phyloP scores from a whole-genome alignment of 2,113 vertebrate genomes.

The Planiliza haematocheilus region DNA sequence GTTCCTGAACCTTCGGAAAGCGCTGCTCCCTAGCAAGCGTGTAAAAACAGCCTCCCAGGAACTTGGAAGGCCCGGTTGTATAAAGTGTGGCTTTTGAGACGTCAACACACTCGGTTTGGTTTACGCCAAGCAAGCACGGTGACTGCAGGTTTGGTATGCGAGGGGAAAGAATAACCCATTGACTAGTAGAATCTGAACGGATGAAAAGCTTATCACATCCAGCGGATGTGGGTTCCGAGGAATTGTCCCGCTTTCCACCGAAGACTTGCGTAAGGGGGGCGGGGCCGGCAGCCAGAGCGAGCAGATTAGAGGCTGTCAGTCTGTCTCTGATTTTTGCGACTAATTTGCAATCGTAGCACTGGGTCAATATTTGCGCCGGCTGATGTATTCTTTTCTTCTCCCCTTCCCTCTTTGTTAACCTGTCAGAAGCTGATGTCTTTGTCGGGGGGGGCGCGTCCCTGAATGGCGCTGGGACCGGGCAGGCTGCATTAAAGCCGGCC shows the following conservation, averaged over 20 bases:
- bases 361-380: slow-evolving; percentile 80
- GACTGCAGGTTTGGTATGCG: slow-evolving; percentile 17
- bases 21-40: too few species aligned
- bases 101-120: too few species aligned
- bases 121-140: not conserved
- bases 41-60: too few species aligned
- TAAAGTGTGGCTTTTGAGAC: not conserved
- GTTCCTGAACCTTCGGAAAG: too few species aligned
- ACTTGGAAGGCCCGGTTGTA: not conserved
- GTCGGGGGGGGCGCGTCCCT: slow-evolving; percentile 56
- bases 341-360: slow-evolving; percentile 64
- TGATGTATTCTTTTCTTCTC: slow-evolving; percentile 74
- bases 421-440: slow-evolving; percentile 78
- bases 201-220: slow-evolving; percentile 19
- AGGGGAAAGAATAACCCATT: not conserved
- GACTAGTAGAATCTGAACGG: slow-evolving; percentile 4
- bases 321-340: slow-evolving; percentile 54
- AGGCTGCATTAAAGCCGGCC: slow-evolving; percentile 15
- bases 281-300: slow-evolving; percentile 38
- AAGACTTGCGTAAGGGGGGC: slow-evolving; percentile 11
- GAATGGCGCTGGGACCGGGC: slow-evolving; percentile 27
- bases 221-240: slow-evolving; percentile 34
- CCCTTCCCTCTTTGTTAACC: slow-evolving; percentile 68
- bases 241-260: slow-evolving; percentile 18
- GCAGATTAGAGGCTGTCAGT: slow-evolving; percentile 70